A percentile compares a stretch with the other conserved stretches of the same genome.
phyloP scores from a whole-genome alignment of 2,113 vertebrate species.

The Cinclus cinclus region DNA sequence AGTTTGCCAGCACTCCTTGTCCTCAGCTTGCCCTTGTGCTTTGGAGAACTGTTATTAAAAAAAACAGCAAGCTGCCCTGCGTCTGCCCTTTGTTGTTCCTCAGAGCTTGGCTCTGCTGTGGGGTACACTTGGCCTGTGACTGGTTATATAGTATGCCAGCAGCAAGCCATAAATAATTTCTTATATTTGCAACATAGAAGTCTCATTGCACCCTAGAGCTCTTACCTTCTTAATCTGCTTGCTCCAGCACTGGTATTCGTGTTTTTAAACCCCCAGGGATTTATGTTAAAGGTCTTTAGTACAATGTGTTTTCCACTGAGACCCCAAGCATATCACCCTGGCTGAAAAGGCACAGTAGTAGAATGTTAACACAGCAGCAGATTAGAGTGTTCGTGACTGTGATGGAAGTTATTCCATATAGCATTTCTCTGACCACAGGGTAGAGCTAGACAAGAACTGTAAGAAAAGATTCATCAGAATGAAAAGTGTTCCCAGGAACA shows the following conservation, averaged over 20 bases:
- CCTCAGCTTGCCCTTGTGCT: background rate
- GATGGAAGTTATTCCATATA: background rate
- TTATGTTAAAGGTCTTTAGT: background rate
- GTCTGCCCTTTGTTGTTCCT: background rate
- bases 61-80: background rate
- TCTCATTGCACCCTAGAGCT: background rate
- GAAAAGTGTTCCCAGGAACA: background rate
- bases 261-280: background rate
- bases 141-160: background rate
- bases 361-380: background rate
- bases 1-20: background rate
- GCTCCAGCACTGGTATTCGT: background rate
- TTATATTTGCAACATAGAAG: background rate
- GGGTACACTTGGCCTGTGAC: background rate
- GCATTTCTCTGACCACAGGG: background rate
- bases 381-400: background rate
- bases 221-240: background rate
- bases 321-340: background rate
- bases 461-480: background rate
- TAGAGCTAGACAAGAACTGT: background rate
- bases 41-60: background rate
- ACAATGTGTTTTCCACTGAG: background rate
- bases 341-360: background rate
- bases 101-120: background rate
- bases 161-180: background rate